phyloP scores from a whole-genome alignment of 2,797 vertebrate genomes.

The Lepilemur ruficaudatus region DNA sequence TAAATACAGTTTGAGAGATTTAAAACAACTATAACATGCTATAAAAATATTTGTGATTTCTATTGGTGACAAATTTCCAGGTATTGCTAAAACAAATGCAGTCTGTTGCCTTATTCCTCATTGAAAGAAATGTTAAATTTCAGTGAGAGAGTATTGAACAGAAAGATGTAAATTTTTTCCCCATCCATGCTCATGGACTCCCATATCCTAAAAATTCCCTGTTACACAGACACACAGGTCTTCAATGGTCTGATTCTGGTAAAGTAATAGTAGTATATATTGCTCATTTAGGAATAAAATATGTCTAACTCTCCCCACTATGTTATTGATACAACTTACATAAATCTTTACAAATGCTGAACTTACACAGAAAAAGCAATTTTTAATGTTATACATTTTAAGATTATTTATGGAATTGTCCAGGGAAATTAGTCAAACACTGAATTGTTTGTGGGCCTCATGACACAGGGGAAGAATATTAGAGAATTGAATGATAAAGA shows the following conservation, averaged over 20 bases:
- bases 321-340: neutral
- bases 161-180: neutral
- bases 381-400: neutral
- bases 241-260: neutral
- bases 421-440: neutral
- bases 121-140: constrained; percentile 2
- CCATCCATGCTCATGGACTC: neutral
- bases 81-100: neutral
- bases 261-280: neutral
- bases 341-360: neutral
- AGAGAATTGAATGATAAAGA: neutral
- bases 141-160: neutral
- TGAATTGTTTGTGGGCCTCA: neutral
- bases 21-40: neutral
- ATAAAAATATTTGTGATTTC: neutral
- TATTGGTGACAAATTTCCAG: neutral
- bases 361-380: neutral
- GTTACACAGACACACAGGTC: neutral
- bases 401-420: neutral
- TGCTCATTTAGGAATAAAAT: constrained; percentile 28
- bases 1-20: neutral
- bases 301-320: neutral
- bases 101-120: neutral
- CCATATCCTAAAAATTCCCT: neutral
- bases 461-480: neutral